Percentiles rank a stretch among this genome's conserved stretches.
Conservation (phyloP, 1,140 invertebrate species). For the Stegodyphus mimosarum region DNA sequence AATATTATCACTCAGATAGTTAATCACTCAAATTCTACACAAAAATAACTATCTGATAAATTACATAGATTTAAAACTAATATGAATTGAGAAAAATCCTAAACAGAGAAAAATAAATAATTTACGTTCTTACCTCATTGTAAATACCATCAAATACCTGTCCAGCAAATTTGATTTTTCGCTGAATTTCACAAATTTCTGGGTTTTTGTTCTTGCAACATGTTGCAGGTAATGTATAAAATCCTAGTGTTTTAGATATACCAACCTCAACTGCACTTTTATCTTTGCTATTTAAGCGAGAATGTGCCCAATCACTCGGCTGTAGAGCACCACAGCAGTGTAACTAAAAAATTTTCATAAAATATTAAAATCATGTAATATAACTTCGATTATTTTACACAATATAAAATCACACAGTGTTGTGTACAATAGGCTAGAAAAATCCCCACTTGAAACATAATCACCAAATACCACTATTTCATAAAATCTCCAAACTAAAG, state of each 20-base stretch:
- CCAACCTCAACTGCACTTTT: conserved; percentile 30
- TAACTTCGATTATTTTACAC: too few species aligned
- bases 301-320: conserved; percentile 63
- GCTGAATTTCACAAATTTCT: conserved; percentile 69
- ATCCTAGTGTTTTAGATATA: conserved; percentile 22
- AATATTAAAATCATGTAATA: neutral
- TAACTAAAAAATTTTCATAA: conserved; percentile 40
- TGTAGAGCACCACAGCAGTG: conserved; percentile 64
- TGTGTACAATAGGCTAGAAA: too few species aligned
- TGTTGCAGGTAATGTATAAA: conserved; percentile 73
- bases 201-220: conserved; percentile 71
- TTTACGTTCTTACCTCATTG: conserved; percentile 69
- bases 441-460: too few species aligned
- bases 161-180: conserved; percentile 71
- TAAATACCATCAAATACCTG: conserved; percentile 71
- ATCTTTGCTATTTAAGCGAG: conserved; percentile 55
- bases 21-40: too few species aligned
- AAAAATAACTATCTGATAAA: too few species aligned
- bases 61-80: too few species aligned
- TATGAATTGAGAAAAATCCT: too few species aligned
- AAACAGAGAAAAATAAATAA: neutral
- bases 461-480: too few species aligned
- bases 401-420: too few species aligned
- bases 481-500: too few species aligned
- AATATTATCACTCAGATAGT: too few species aligned